Evolutionary conservation across 2,797 vertebrate genomes (phyloP).

Genomic region (Staurois parvus): DNA sequence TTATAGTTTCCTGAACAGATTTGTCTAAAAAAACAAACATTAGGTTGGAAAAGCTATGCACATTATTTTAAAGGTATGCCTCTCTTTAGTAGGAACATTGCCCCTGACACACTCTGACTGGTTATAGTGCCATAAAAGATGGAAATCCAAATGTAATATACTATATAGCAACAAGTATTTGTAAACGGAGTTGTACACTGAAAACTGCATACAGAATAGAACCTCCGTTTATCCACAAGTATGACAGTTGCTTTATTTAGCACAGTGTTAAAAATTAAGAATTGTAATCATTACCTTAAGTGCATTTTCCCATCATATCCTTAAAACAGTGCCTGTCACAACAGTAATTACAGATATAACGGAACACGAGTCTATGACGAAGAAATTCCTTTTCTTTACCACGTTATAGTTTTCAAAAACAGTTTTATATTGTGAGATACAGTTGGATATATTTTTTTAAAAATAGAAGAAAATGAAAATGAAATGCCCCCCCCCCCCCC

Average conservation of each 20-base stretch:
- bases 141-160: no score
- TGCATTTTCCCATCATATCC: conserved; percentile 57
- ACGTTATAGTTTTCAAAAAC: conserved; percentile 64
- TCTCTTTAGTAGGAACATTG: no score
- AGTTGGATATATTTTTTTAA: conserved; percentile 41
- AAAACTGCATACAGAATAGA: no score
- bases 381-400: conserved; percentile 64
- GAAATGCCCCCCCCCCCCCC: no score
- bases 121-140: no score
- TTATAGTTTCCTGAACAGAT: no score
- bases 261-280: conserved; percentile 62
- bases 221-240: background rate
- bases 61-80: no score
- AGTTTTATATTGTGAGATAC: conserved; percentile 66
- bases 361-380: conserved; percentile 63
- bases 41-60: no score
- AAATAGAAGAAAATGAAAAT: conserved; percentile 17
- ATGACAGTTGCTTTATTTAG: conserved; percentile 61
- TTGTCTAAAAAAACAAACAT: no score
- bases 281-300: conserved; percentile 65
- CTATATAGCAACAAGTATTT: no score
- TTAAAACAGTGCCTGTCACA: conserved; percentile 70
- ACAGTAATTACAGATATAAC: conserved; percentile 69
- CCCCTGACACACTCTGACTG: no score
- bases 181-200: no score